A percentile compares a stretch with the other conserved stretches of the same genome.
Evolutionary conservation across 2,113 vertebrate genomes (phyloP).

Genomic region (Axis porcinus): DNA sequence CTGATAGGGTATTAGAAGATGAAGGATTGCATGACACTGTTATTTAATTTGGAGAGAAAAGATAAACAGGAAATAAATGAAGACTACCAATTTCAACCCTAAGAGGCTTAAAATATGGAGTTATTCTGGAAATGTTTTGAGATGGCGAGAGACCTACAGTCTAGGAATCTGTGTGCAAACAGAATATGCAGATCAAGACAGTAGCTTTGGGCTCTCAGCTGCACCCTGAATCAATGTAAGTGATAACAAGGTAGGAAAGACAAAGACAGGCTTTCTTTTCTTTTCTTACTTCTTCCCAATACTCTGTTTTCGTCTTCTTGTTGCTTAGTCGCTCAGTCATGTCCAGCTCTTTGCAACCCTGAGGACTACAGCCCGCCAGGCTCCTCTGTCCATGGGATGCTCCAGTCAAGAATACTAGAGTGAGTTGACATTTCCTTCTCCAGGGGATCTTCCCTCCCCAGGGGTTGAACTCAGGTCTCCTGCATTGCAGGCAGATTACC

Average conservation of each 20-base stretch:
- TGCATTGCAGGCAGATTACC: neutral
- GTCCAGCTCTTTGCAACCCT: neutral
- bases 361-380: neutral
- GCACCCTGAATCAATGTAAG: conserved; percentile 25
- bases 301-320: neutral
- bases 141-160: neutral
- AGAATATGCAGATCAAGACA: conserved; percentile 24
- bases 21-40: neutral
- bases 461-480: neutral
- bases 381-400: neutral
- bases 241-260: conserved; percentile 29
- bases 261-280: neutral
- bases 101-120: neutral
- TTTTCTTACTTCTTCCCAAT: neutral
- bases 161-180: neutral
- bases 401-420: neutral
- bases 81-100: conserved; percentile 7
- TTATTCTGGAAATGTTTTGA: conserved; percentile 35
- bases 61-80: conserved; percentile 12
- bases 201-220: neutral
- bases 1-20: neutral
- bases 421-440: neutral
- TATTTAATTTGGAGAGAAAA: conserved; percentile 15
- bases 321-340: neutral
- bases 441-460: neutral